Evolutionary conservation across 2,888 invertebrate species (phyloP).

Genomic region (Margaritifera margaritifera): DNA sequence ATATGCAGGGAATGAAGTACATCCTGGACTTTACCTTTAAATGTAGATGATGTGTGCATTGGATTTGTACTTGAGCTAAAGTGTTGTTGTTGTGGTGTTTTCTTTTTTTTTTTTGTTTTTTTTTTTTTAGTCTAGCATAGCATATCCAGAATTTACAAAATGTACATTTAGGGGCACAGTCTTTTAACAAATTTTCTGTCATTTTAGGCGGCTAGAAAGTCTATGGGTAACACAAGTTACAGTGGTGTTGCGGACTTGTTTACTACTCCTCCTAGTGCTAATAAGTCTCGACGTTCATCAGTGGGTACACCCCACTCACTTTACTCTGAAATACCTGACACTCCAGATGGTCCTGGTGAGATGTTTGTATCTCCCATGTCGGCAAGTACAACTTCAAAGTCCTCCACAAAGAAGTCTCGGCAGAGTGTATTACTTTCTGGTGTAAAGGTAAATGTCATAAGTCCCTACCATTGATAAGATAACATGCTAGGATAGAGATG

Average conservation of each 20-base stretch:
- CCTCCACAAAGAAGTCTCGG: constrained; percentile 15
- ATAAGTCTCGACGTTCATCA: constrained; percentile 28
- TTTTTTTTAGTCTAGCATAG: too few species aligned
- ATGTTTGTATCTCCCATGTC: constrained; percentile 71
- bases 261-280: constrained; percentile 28
- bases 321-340: constrained; percentile 69
- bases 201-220: constrained; percentile 19
- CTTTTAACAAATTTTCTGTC: background rate
- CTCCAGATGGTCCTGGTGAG: constrained; percentile 68
- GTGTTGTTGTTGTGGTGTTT: background rate
- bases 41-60: background rate
- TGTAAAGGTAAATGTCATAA: constrained; percentile 45
- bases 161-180: background rate
- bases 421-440: constrained; percentile 50
- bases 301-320: constrained; percentile 24
- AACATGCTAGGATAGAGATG: background rate
- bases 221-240: constrained; percentile 35
- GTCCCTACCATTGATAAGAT: too few species aligned
- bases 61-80: background rate
- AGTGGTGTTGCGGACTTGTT: constrained; percentile 49
- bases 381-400: constrained; percentile 23
- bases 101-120: background rate
- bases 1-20: too few species aligned
- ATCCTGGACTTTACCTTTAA: too few species aligned
- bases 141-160: background rate